Conservation (phyloP, 2,888 invertebrate genomes). For the Schizotus pectinicornis region DNA sequence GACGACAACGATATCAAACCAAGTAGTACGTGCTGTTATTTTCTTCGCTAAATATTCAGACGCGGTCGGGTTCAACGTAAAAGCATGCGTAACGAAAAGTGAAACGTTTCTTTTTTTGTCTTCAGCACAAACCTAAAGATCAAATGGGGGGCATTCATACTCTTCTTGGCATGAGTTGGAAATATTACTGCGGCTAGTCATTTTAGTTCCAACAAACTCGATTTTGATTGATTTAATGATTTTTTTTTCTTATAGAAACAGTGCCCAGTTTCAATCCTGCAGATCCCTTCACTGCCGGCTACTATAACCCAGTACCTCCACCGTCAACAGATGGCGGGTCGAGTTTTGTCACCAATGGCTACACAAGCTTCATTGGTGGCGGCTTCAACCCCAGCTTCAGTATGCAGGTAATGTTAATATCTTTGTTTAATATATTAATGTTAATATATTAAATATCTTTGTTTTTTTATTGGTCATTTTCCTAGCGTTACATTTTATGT, state of each 20-base stretch:
- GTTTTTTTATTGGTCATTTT: too few species aligned
- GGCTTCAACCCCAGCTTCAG: constrained; percentile 61
- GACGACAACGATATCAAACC: constrained; percentile 42
- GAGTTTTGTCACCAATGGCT: constrained; percentile 60
- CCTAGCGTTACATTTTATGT: too few species aligned
- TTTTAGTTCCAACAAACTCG: neutral
- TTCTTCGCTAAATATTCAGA: neutral
- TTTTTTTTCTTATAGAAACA: constrained; percentile 9
- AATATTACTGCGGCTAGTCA: too few species aligned
- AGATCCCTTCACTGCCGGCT: constrained; percentile 53
- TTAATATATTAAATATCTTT: too few species aligned
- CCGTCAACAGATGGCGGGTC: constrained; percentile 35
- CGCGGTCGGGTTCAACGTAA: too few species aligned
- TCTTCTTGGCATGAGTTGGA: neutral
- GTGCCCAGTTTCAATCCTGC: constrained; percentile 15
- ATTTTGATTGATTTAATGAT: neutral
- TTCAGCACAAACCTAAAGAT: too few species aligned
- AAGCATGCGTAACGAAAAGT: too few species aligned
- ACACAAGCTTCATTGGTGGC: constrained; percentile 67
- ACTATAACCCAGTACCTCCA: constrained; percentile 59
- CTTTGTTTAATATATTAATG: too few species aligned
- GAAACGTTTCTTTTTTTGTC: neutral
- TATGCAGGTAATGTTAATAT: constrained; percentile 53
- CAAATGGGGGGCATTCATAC: neutral
- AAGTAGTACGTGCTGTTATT: constrained; percentile 14